Conservation (phyloP, 2,888 invertebrate species). For the Polydrusus tereticollis region DNA sequence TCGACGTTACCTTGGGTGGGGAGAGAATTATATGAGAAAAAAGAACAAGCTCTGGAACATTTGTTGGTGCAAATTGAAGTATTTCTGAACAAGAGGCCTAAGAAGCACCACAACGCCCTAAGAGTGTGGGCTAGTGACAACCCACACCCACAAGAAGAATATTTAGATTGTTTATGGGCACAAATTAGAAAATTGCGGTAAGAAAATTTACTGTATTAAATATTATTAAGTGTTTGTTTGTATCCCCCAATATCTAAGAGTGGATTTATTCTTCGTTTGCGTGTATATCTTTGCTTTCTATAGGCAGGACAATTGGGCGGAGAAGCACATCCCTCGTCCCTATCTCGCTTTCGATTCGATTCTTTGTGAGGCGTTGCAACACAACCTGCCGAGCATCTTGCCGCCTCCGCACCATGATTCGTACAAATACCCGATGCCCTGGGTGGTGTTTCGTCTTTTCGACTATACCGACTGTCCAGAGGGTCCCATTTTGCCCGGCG, state of each 20-base stretch:
- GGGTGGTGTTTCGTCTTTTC: slow-evolving; percentile 96
- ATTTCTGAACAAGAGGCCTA: slow-evolving; percentile 92
- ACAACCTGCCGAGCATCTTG: slow-evolving; percentile 90
- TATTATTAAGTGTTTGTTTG: not conserved
- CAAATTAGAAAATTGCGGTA: slow-evolving; percentile 85
- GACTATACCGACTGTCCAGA: slow-evolving; percentile 99
- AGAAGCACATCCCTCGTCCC: slow-evolving; percentile 95
- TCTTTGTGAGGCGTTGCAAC: slow-evolving; percentile 95
- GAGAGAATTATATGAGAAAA: slow-evolving; percentile 94
- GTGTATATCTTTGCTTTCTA: not conserved
- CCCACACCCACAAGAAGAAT: slow-evolving; percentile 97
- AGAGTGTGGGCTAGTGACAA: slow-evolving; percentile 95
- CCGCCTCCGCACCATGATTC: slow-evolving; percentile 95
- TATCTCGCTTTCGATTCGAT: slow-evolving; percentile 96
- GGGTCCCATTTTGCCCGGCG: slow-evolving; percentile 90
- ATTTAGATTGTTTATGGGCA: slow-evolving; percentile 96
- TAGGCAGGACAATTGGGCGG: slow-evolving; percentile 94
- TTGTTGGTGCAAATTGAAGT: slow-evolving; percentile 91
- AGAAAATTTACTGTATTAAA: no score
- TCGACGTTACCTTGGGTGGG: slow-evolving; percentile 97
- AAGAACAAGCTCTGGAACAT: slow-evolving; percentile 92
- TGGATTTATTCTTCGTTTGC: not conserved
- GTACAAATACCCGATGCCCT: slow-evolving; percentile 93
- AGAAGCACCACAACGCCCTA: slow-evolving; percentile 93
- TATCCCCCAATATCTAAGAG: no score